phyloP scores from a whole-genome alignment of 2,113 vertebrate genomes.

The Anoplopoma fimbria region DNA sequence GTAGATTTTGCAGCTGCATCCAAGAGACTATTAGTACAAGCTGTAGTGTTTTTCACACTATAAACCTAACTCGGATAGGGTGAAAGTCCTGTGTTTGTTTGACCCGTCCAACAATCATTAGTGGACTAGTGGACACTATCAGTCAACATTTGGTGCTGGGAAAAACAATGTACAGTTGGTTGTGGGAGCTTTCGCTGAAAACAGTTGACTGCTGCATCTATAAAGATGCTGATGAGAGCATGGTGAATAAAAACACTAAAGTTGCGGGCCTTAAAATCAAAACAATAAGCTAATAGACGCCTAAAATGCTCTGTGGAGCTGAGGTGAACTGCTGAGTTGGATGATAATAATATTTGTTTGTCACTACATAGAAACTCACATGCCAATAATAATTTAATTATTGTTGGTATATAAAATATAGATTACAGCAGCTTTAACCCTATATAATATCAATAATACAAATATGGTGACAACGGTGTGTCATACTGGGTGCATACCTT shows the following conservation, averaged over 20 bases:
- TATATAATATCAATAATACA: neutral
- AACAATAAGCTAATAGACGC: too few species aligned
- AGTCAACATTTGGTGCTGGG: neutral
- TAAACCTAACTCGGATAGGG: too few species aligned
- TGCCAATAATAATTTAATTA: neutral
- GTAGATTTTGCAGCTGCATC: too few species aligned
- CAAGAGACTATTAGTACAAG: too few species aligned
- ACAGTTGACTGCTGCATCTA: neutral
- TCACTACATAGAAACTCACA: neutral
- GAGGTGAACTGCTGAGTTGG: too few species aligned
- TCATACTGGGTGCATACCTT: neutral
- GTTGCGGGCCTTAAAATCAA: neutral
- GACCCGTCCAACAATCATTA: neutral
- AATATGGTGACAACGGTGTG: neutral
- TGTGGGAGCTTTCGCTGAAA: neutral
- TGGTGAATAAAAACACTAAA: neutral
- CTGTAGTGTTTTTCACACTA: too few species aligned
- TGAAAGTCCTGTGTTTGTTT: neutral
- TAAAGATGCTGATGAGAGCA: neutral
- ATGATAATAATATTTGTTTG: neutral
- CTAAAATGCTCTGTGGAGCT: too few species aligned
- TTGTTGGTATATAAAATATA: neutral
- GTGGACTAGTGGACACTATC: neutral
- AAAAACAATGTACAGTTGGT: neutral
- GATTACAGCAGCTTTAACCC: neutral